Percentiles rank a stretch among this genome's conserved stretches.
Conservation (phyloP, 2,113 vertebrate species). For the Chloropsis cyanopogon region DNA sequence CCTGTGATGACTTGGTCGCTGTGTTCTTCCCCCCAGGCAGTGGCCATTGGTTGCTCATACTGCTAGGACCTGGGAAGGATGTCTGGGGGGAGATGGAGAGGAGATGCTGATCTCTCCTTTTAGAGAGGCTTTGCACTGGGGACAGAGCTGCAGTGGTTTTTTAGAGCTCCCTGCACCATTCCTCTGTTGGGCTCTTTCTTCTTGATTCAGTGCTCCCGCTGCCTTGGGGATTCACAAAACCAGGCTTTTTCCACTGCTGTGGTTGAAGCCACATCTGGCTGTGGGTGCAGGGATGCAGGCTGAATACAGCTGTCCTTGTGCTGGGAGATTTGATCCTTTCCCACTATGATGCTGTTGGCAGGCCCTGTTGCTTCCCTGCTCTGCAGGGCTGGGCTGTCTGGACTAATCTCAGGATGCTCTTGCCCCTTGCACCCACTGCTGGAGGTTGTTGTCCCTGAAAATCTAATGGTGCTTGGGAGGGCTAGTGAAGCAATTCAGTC, state of each 20-base stretch:
- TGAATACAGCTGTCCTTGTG: background rate
- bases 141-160: background rate
- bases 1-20: background rate
- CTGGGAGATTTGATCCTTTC: background rate
- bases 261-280: conserved; percentile 15
- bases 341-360: fast-evolving
- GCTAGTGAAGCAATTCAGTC: background rate
- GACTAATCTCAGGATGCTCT: background rate
- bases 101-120: background rate
- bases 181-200: background rate
- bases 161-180: background rate
- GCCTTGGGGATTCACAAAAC: conserved; percentile 55
- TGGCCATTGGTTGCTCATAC: background rate
- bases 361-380: background rate
- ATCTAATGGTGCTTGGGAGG: background rate
- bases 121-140: background rate
- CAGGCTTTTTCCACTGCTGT: conserved; percentile 7
- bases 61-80: background rate
- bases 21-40: background rate
- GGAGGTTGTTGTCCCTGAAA: background rate
- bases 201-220: conserved; percentile 66
- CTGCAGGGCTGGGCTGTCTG: background rate
- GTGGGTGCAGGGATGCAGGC: background rate
- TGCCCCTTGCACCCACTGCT: background rate
- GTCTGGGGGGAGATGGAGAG: background rate